These are phyloP conservation scores for Lomographa bimaculata DNA, from an alignment of 2,888 invertebrate species.

Conservation along the genomic window DNA sequence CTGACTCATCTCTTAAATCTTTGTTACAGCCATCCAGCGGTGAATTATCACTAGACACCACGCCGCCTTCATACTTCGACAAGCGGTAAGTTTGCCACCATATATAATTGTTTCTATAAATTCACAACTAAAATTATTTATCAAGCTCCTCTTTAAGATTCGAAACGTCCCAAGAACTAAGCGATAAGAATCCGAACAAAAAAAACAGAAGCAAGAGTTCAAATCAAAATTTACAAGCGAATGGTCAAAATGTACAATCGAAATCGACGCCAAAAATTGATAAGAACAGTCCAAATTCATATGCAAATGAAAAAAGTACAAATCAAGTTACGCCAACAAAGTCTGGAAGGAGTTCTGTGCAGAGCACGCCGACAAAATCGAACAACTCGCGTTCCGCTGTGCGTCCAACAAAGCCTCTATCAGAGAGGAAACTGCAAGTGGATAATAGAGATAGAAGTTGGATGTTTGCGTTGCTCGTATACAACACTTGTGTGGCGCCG, in stretches of 20 bases:
- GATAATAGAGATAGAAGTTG: slow-evolving; percentile 56
- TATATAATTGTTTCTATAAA: slow-evolving; percentile 3
- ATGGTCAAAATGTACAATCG: too few species aligned
- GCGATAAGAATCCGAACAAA: slow-evolving; percentile 29
- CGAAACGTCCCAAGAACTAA: slow-evolving; percentile 55
- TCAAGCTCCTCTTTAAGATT: slow-evolving; percentile 54
- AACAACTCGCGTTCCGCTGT: slow-evolving; percentile 5
- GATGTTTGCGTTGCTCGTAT: slow-evolving; percentile 71
- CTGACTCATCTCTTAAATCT: too few species aligned
- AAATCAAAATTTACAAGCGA: too few species aligned
- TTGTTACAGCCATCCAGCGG: slow-evolving; percentile 60
- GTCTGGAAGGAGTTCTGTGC: too few species aligned
- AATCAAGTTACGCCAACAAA: too few species aligned
- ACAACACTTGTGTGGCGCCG: slow-evolving; percentile 71
- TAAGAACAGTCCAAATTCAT: too few species aligned
- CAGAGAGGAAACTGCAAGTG: slow-evolving; percentile 35
- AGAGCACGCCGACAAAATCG: too few species aligned
- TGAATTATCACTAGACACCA: slow-evolving; percentile 50
- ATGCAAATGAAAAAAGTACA: too few species aligned
- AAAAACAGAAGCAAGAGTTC: too few species aligned
- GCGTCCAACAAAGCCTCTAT: slow-evolving; percentile 26
- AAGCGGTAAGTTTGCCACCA: slow-evolving; percentile 56
- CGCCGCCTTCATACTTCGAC: slow-evolving; percentile 64
- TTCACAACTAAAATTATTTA: slow-evolving; percentile 22
- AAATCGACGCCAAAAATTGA: too few species aligned